A percentile compares a stretch with the other conserved stretches of the same genome.
phyloP scores from a whole-genome alignment of 2,113 vertebrate species.

The Hydrolagus affinis region DNA sequence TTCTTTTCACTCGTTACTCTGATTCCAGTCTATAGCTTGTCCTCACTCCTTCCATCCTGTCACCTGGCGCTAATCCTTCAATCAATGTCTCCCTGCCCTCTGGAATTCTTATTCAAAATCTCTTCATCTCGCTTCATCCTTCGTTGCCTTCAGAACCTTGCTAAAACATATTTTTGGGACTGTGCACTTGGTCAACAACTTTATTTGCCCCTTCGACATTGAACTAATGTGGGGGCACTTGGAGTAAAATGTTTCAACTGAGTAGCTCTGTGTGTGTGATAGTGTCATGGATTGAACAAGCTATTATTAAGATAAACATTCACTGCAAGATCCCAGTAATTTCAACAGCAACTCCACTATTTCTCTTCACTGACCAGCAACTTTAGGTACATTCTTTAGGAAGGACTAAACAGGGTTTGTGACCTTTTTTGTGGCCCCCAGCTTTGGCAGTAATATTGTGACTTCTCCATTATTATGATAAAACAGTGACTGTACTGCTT shows the following conservation, averaged over 20 bases:
- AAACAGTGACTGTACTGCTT: constrained; percentile 43
- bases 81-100: neutral
- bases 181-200: neutral
- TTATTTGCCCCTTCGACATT: neutral
- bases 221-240: too few species aligned
- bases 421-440: neutral
- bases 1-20: too few species aligned
- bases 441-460: constrained; percentile 37
- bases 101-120: neutral
- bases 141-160: neutral
- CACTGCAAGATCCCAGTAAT: neutral
- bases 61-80: too few species aligned
- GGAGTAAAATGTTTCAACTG: neutral
- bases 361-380: neutral
- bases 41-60: neutral
- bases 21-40: neutral
- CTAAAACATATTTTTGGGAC: neutral
- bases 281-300: neutral
- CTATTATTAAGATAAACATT: neutral
- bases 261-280: neutral
- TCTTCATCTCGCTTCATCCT: neutral
- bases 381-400: neutral
- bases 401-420: constrained; percentile 33
- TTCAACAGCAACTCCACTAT: neutral
- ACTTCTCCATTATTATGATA: constrained; percentile 41